Percentiles rank a stretch among this genome's conserved stretches.
These are phyloP conservation scores for Unio pictorum DNA, from an alignment of 2,888 invertebrate species.

Conservation along the genomic window DNA sequence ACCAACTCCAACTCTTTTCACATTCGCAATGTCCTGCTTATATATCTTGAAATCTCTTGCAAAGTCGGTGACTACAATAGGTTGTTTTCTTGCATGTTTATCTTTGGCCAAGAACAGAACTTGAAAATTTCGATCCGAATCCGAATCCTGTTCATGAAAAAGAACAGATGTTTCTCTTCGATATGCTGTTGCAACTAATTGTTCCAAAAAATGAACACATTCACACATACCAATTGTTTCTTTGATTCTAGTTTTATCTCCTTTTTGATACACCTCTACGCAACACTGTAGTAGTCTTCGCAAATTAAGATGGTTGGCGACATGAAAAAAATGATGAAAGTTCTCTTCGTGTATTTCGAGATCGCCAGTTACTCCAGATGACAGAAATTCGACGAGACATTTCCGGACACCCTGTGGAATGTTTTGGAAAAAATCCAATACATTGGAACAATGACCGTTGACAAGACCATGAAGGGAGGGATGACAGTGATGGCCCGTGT, in stretches of 20 bases:
- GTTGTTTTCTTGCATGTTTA: conserved; percentile 3
- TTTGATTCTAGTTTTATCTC: conserved; percentile 10
- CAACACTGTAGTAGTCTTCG: conserved; percentile 21
- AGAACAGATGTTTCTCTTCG: conserved; percentile 19
- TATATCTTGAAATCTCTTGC: conserved; percentile 17
- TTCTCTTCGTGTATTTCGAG: conserved; percentile 13
- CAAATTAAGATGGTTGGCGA: conserved; percentile 18
- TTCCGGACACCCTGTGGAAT: conserved; percentile 12
- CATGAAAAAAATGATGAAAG: conserved; percentile 27
- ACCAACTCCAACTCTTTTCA: conserved; percentile 16
- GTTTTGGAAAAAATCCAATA: too few relatives aligned
- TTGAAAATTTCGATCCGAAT: conserved; percentile 22
- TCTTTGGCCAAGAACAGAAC: conserved; percentile 16
- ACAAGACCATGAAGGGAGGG: too few relatives aligned
- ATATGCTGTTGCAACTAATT: conserved; percentile 15
- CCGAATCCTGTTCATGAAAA: conserved; percentile 15
- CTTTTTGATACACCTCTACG: conserved; percentile 12
- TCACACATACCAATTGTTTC: conserved; percentile 16
- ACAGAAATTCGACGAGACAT: conserved; percentile 22
- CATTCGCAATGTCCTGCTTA: conserved; percentile 15
- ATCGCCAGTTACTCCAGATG: conserved; percentile 21
- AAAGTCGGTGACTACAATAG: conserved; percentile 23
- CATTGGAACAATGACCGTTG: too few relatives aligned
- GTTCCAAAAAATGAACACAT: conserved; percentile 11
- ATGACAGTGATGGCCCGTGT: too few relatives aligned